These are phyloP conservation scores for Xiphophorus birchmanni DNA, from an alignment of 2,797 vertebrate genomes.

Conservation along the genomic window DNA sequence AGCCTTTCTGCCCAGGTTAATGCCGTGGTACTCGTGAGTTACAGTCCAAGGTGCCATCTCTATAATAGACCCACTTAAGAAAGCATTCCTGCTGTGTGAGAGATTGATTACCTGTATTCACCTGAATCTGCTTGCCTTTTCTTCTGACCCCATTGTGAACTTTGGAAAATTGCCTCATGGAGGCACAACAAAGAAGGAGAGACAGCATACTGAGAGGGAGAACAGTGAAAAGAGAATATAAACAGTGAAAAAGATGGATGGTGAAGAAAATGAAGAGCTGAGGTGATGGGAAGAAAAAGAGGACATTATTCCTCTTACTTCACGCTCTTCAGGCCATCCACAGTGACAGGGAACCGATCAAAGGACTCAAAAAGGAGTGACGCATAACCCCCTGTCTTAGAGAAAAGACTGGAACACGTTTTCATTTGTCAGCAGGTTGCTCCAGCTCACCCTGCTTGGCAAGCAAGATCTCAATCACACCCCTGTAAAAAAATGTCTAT, in stretches of 20 bases:
- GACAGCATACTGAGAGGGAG: conserved; percentile 16
- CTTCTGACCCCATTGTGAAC: conserved; percentile 67
- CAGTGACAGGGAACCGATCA: conserved; percentile 52
- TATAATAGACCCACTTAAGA: conserved; percentile 49
- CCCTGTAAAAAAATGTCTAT: conserved; percentile 55
- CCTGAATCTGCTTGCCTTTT: conserved; percentile 52
- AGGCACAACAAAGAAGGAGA: conserved; percentile 36
- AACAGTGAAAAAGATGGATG: conserved; percentile 9
- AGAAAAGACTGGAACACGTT: conserved; percentile 46
- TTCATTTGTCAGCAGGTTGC: conserved; percentile 67
- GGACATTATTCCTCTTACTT: conserved; percentile 44
- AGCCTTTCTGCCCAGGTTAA: conserved; percentile 56
- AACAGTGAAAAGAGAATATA: conserved; percentile 13
- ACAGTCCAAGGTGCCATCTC: conserved; percentile 55
- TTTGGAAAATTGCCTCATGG: conserved; percentile 65
- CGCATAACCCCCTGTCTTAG: conserved; percentile 31
- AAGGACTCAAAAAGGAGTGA: conserved; percentile 54
- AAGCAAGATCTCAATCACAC: conserved; percentile 69
- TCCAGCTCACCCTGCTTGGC: conserved; percentile 48
- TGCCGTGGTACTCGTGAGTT: conserved; percentile 51
- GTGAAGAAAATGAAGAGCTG: conserved; percentile 21
- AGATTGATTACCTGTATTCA: conserved; percentile 65
- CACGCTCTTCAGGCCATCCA: conserved; percentile 39
- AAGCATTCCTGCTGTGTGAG: conserved; percentile 44
- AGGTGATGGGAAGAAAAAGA: conserved; percentile 18